Conservation (phyloP, 2,888 invertebrate genomes). For the Helobdella robusta region DNA sequence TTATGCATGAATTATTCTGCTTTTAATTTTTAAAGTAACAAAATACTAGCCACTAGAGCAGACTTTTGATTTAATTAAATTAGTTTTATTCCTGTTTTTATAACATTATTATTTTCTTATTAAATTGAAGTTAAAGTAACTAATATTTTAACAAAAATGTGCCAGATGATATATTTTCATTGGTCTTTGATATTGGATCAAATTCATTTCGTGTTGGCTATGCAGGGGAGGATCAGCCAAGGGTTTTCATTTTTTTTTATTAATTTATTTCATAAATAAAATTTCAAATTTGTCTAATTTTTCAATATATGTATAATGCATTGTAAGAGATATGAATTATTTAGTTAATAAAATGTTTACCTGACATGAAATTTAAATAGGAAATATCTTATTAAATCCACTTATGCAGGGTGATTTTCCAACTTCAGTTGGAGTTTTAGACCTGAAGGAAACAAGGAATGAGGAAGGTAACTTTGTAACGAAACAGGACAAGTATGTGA, state of each 20-base stretch:
- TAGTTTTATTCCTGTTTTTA: no score
- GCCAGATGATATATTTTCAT: conserved; percentile 83
- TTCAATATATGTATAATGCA: neutral
- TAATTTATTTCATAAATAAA: conserved; percentile 9
- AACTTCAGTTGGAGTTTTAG: conserved; percentile 72
- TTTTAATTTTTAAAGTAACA: no score
- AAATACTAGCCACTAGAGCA: no score
- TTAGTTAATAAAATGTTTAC: neutral
- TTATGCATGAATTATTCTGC: no score
- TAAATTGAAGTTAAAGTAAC: no score
- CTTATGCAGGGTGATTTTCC: conserved; percentile 71
- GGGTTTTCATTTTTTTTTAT: conserved; percentile 47
- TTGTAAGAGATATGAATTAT: neutral
- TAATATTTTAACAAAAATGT: no score
- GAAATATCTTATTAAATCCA: neutral
- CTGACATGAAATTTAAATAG: neutral
- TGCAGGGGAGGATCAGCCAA: conserved; percentile 97
- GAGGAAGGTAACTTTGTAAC: conserved; percentile 42
- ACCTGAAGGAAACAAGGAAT: conserved; percentile 52
- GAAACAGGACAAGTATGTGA: conserved; percentile 55
- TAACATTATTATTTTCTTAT: no score
- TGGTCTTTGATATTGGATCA: conserved; percentile 92
- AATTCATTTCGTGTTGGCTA: conserved; percentile 81
- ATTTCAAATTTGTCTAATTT: neutral
- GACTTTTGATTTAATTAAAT: no score